These are phyloP conservation scores for Palythoa grandiflora DNA, from an alignment of 92 coral and sea anemone genomes.

Conservation along the genomic window DNA sequence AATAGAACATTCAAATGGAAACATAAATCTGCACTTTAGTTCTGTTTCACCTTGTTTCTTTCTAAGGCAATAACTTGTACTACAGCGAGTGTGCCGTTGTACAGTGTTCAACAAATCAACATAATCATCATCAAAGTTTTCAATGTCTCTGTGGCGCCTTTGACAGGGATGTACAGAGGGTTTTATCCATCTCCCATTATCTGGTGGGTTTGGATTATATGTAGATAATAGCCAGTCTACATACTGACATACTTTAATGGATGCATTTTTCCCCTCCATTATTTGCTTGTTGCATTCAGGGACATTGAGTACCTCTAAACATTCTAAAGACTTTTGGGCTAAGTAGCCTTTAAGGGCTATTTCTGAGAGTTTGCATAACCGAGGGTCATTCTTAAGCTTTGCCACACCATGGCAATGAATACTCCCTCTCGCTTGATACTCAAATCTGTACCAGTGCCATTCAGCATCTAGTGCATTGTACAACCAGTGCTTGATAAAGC, in stretches of 20 bases:
- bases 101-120: neutral
- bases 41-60: neutral
- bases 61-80: neutral
- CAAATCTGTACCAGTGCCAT: no score
- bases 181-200: neutral
- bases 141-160: neutral
- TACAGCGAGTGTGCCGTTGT: neutral
- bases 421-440: no score
- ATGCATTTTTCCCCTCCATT: conserved; percentile 61
- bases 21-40: neutral
- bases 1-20: neutral
- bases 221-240: neutral
- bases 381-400: neutral
- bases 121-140: neutral
- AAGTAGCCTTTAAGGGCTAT: conserved; percentile 63
- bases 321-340: conserved; percentile 51
- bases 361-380: conserved; percentile 60
- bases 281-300: conserved; percentile 47
- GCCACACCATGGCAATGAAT: no score
- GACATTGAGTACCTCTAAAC: conserved; percentile 46
- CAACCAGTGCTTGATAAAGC: no score
- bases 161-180: neutral
- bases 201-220: neutral
- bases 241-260: conserved; percentile 45
- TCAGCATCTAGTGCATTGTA: conserved; percentile 47